Evolutionary conservation across 2,797 vertebrate genomes (phyloP).

Genomic region (Phrynocephalus vlangalii): DNA sequence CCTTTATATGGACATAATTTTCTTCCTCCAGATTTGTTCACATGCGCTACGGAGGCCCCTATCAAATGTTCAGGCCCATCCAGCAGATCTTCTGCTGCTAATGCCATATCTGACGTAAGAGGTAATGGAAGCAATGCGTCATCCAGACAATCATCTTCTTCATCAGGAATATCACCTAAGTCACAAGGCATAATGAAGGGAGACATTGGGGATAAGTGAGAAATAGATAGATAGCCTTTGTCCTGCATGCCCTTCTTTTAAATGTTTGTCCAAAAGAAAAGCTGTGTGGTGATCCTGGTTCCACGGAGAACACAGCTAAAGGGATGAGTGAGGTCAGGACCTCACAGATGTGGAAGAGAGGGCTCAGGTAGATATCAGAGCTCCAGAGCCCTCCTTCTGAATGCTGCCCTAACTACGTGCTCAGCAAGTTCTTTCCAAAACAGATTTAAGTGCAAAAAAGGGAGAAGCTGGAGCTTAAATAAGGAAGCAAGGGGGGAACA

Average conservation of each 20-base stretch:
- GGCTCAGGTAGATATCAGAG: not conserved
- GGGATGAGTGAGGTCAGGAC: not conserved
- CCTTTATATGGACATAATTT: constrained; percentile 70
- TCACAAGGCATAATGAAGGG: constrained; percentile 38
- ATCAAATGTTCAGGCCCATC: constrained; percentile 46
- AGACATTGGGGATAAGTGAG: constrained; percentile 3
- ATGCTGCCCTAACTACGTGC: not conserved
- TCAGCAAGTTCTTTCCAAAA: not conserved
- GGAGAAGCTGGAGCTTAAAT: too few species aligned
- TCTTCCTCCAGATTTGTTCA: constrained; percentile 67
- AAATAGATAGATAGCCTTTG: constrained; percentile 11
- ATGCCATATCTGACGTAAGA: constrained; percentile 57
- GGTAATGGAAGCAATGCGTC: constrained; percentile 67
- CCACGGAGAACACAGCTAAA: not conserved
- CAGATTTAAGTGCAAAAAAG: not conserved
- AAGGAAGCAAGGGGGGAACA: not conserved
- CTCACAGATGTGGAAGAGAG: not conserved
- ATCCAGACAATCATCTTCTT: constrained; percentile 80
- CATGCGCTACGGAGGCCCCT: rapidly evolving
- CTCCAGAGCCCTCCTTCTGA: not conserved
- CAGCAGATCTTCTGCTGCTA: constrained; percentile 51
- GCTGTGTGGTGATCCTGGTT: not conserved
- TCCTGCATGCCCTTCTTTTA: not conserved
- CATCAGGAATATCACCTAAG: constrained; percentile 80
- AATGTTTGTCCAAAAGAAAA: constrained; percentile 5